Conservation (phyloP, 2,888 invertebrate species). For the Esperia sulphurella region DNA sequence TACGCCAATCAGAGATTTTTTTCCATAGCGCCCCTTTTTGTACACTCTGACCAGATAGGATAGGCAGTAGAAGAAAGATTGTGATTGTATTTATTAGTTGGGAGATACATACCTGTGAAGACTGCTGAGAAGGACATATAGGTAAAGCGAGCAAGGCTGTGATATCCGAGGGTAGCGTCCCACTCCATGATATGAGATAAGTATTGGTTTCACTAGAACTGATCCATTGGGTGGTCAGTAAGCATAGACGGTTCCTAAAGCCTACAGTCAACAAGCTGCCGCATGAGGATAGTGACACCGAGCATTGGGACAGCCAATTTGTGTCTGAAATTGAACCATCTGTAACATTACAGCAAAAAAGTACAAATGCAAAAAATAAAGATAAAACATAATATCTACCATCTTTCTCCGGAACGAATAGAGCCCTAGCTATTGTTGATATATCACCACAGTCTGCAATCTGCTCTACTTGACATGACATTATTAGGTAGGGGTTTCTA, state of each 20-base stretch:
- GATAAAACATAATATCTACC: conserved; percentile 30
- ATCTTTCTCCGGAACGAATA: conserved; percentile 76
- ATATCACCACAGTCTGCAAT: conserved; percentile 81
- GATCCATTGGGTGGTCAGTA: conserved; percentile 70
- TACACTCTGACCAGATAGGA: no score
- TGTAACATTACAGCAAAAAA: background rate
- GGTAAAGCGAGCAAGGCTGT: conserved; percentile 54
- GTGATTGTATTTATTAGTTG: background rate
- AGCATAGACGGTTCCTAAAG: conserved; percentile 56
- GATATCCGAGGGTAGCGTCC: conserved; percentile 60
- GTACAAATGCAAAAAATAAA: background rate
- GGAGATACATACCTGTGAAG: conserved; percentile 60
- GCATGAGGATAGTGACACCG: conserved; percentile 64
- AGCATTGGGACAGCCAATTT: conserved; percentile 66
- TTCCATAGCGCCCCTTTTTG: no score
- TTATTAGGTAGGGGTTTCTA: no score
- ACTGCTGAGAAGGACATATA: conserved; percentile 64
- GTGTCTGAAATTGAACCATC: conserved; percentile 42
- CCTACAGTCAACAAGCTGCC: conserved; percentile 63
- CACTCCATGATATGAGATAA: conserved; percentile 70
- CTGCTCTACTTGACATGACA: conserved; percentile 81
- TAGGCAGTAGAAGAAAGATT: no score
- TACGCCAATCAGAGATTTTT: no score
- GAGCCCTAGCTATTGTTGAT: conserved; percentile 75
- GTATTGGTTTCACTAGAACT: conserved; percentile 61